Evolutionary conservation across 2,113 vertebrate species (phyloP).

Genomic region (Psittacus erithacus): DNA sequence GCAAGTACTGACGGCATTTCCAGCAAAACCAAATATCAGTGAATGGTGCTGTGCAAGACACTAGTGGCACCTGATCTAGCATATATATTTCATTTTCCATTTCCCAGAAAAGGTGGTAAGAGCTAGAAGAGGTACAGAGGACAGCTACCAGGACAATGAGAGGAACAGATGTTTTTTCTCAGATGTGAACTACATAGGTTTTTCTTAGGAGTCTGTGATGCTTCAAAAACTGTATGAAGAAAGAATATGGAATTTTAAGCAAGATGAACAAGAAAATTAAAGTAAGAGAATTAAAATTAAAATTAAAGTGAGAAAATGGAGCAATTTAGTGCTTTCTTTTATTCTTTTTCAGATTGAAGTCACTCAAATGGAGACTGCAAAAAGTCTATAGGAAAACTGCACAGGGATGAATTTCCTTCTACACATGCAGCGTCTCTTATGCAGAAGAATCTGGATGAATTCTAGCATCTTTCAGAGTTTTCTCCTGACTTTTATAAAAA

Average conservation of each 20-base stretch:
- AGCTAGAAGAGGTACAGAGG: neutral
- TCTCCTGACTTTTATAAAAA: neutral
- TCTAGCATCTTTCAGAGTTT: neutral
- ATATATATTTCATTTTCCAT: neutral
- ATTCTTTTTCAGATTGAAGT: neutral
- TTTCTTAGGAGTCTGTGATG: neutral
- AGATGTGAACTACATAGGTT: neutral
- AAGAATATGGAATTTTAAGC: neutral
- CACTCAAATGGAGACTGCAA: neutral
- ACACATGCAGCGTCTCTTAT: neutral
- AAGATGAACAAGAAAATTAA: neutral
- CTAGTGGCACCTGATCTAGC: neutral
- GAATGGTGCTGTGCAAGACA: neutral
- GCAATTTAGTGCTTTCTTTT: neutral
- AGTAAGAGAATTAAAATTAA: neutral
- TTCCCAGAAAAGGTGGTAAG: neutral
- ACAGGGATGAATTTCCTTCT: neutral
- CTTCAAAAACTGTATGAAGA: neutral
- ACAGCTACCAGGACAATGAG: neutral
- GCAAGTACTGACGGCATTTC: neutral
- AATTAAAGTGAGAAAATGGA: neutral
- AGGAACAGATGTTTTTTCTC: neutral
- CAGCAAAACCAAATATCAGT: neutral
- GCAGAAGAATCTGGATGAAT: neutral
- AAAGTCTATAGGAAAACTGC: neutral